Evolutionary conservation across 2,113 vertebrate species (phyloP), one percentile per base, ranked within the genome.

Genomic region (Pholis gunnellus): DNA sequence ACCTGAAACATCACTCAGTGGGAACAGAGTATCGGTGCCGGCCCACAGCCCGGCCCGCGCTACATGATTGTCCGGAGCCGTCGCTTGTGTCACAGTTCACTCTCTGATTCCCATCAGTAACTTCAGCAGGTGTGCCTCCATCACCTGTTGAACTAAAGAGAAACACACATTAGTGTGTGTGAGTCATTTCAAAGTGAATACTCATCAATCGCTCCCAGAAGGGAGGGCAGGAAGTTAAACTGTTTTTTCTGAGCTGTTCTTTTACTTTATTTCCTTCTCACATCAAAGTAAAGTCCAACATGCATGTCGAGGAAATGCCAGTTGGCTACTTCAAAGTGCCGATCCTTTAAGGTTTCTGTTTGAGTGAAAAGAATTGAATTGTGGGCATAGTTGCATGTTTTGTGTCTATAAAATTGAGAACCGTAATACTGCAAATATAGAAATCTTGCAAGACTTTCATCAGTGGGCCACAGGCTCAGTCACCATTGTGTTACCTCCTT

Each of bases 41-140:
- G 59, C 48, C 11, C 9, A 54, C 27, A 70, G 50, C 56, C 36
- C 9, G 65, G 74, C 44, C 44, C 10, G 46, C 25, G 50, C 42
- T 85, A 74, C 61, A 61, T 70, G 80, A 87, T 83, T 79, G 80
- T 91, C 87, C 84, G 38, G 76, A 38, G 20, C 18, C n/a, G 65
- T 67, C 50, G 22, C 67, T 72, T 31, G n/a, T 15, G 54, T 65
- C 9, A 17, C 65, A 54, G 65, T 14, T 95, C 94, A 99, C 78
- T 99, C 98, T 94, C 97, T 96, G 92, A 99, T 97, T 71, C 94
- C 98, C 83, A 99, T 97, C 88, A 99, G 96, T 38, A 99, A 93
- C 91, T 96, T 97, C 87, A 99, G 85, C 81, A 99, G 93, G 86
- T 99, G 98, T 27, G 96, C 96, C 82, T 99, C 98, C 89, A 99